These are phyloP conservation scores for Octopus sinensis DNA, from an alignment of 1,140 invertebrate genomes.

Conservation along the genomic window DNA sequence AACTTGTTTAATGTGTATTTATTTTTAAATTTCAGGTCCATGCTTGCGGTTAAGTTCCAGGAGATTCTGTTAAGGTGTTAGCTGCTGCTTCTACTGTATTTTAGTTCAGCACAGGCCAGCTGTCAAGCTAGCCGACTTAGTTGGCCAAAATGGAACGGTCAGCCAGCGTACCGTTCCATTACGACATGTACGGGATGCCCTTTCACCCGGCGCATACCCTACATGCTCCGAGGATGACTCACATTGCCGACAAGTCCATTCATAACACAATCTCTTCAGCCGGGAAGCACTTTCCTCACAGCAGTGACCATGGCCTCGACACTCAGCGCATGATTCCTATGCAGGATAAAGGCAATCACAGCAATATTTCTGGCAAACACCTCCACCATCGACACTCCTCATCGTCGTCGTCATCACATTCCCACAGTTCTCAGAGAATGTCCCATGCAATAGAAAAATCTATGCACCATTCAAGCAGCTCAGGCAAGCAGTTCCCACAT, in stretches of 20 bases:
- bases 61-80: no score
- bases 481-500: not conserved
- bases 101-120: no score
- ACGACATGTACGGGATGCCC: not conserved
- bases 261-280: not conserved
- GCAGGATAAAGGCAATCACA: not conserved
- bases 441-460: not conserved
- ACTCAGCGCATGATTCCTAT: not conserved
- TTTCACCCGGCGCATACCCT: not conserved
- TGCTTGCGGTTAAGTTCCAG: no score
- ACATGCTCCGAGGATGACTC: not conserved
- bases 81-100: no score
- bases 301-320: not conserved
- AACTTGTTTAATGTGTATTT: no score
- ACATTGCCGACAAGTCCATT: conserved; percentile 2
- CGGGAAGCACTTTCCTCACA: not conserved
- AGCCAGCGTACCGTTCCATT: not conserved
- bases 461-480: not conserved
- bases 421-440: not conserved
- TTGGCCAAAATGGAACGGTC: not conserved
- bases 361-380: not conserved
- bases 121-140: no score
- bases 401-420: not conserved
- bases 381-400: not conserved
- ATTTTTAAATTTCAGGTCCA: no score